Percentiles rank a stretch among this genome's conserved stretches.
Evolutionary conservation across 2,888 invertebrate species (phyloP).

Genomic region (Prenolepis imparis): DNA sequence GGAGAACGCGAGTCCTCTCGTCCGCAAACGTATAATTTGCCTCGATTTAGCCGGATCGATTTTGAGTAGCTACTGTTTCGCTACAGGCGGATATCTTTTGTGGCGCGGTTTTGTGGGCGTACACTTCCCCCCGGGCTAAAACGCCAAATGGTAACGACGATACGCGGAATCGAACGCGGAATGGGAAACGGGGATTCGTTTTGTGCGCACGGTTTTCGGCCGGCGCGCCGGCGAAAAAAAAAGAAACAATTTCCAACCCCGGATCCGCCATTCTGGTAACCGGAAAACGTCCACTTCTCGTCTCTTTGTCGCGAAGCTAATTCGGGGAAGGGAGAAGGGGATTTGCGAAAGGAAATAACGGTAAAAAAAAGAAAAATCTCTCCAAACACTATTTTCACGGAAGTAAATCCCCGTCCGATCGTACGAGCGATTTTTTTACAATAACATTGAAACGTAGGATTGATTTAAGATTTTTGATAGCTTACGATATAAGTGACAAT

Average conservation of each 20-base stretch:
- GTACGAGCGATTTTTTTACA: not conserved
- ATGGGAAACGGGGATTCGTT: slow-evolving; percentile 77
- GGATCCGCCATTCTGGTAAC: slow-evolving; percentile 62
- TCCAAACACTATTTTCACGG: slow-evolving; percentile 30
- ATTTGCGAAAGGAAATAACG: slow-evolving; percentile 62
- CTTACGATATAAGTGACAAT: not conserved
- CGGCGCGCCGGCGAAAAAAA: slow-evolving; percentile 59
- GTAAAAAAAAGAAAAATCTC: slow-evolving; percentile 52
- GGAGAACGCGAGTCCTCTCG: slow-evolving; percentile 75
- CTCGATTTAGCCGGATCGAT: slow-evolving; percentile 83
- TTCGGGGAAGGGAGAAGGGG: slow-evolving; percentile 35
- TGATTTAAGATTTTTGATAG: not conserved
- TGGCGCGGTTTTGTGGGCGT: slow-evolving; percentile 84
- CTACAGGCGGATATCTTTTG: slow-evolving; percentile 86
- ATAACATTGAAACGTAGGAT: not conserved
- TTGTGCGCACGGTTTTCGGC: slow-evolving; percentile 69
- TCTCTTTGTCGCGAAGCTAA: slow-evolving; percentile 68
- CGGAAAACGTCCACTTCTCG: slow-evolving; percentile 60
- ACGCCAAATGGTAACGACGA: slow-evolving; percentile 84
- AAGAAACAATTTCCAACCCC: slow-evolving; percentile 69
- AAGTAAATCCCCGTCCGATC: slow-evolving; percentile 32
- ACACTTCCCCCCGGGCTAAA: slow-evolving; percentile 83
- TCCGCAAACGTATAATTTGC: slow-evolving; percentile 84
- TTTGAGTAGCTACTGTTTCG: slow-evolving; percentile 85
- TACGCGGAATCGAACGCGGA: slow-evolving; percentile 77